Evolutionary conservation across 2,113 vertebrate species (phyloP).

Genomic region (Gadus macrocephalus): DNA sequence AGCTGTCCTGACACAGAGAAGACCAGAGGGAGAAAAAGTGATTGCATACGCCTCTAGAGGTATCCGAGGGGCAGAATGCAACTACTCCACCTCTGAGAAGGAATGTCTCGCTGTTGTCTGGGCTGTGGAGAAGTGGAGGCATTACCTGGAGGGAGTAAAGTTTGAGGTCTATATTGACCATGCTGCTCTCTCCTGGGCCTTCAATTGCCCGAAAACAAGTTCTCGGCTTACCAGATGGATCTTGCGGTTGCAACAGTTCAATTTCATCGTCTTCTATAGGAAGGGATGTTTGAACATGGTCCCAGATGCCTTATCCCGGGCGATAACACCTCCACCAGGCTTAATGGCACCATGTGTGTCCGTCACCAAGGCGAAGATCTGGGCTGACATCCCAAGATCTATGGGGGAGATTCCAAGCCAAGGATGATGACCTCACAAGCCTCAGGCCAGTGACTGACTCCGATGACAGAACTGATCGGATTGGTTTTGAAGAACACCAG

Average conservation of each 20-base stretch:
- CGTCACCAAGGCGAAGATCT: no score
- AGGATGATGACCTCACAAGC: no score
- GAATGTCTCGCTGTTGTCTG: background rate
- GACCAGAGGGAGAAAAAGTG: slow-evolving; percentile 6
- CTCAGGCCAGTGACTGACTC: no score
- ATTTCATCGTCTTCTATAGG: background rate
- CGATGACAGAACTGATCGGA: background rate
- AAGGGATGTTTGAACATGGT: slow-evolving; percentile 5
- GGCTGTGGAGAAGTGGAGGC: background rate
- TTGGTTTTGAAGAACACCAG: background rate
- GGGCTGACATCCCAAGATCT: background rate
- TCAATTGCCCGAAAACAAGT: slow-evolving; percentile 17
- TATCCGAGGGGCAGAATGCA: background rate
- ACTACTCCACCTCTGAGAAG: slow-evolving; percentile 14
- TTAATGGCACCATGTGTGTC: background rate
- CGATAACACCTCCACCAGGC: background rate
- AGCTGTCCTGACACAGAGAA: slow-evolving; percentile 1
- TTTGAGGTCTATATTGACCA: slow-evolving; percentile 20
- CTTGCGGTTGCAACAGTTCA: background rate
- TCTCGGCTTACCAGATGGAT: background rate
- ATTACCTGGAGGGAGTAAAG: slow-evolving; percentile 2
- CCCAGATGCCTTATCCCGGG: slow-evolving; percentile 6
- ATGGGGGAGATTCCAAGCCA: background rate
- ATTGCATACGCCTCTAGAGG: slow-evolving; percentile 11
- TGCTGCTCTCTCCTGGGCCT: slow-evolving; percentile 13